Evolutionary conservation across 2,113 vertebrate species (phyloP), one percentile per base, ranked within the genome.

Genomic region (Upupa epops): DNA sequence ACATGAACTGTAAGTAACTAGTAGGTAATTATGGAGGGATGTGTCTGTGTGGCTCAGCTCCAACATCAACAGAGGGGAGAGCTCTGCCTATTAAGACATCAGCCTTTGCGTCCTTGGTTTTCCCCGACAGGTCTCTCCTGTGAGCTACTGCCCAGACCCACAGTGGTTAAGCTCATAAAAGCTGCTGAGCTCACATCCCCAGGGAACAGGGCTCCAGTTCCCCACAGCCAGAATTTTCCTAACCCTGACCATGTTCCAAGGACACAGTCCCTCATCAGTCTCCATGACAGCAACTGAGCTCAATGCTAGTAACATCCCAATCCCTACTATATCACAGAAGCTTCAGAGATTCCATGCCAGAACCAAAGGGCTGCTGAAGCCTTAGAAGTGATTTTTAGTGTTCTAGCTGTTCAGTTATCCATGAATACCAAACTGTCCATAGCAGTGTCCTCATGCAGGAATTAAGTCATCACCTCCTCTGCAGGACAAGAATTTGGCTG

Each of bases 61-160:
- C 95, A 95, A 89, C 42, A 92, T 51, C 86, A 94, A 90, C 83
- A 92, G 81, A 90, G 42, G 86, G 90, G 95, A 93, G 92, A 96
- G 86, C 83, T 92, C 92, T 94, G 93, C 90, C 88, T 93, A 31
- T 86, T 95, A n/a, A n/a, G n/a, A n/a, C 77, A 82, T 52, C 66
- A 94, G 45, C 70, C 34, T 32, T 96, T 96, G 94, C 94, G 93
- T 81, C 61, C 60, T 6, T 79, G 74, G 70, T 54, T 86, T 95
- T 63, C 95, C 77, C 88, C 2, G 0, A 77, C 80, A 78, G 90
- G 70, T 90, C 64, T 80, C 78, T 51, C 63, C 68, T 54, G 58
- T 4, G 88, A 86, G 56, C 54, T 80, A 48, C 73, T 78, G 73
- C 63, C 66, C 80, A 86, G 83, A 55, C 17, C 75, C 65, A 69